Percentiles rank a stretch among this genome's conserved stretches.
Conservation (phyloP, 2,888 invertebrate genomes). For the Buathra laborator region DNA sequence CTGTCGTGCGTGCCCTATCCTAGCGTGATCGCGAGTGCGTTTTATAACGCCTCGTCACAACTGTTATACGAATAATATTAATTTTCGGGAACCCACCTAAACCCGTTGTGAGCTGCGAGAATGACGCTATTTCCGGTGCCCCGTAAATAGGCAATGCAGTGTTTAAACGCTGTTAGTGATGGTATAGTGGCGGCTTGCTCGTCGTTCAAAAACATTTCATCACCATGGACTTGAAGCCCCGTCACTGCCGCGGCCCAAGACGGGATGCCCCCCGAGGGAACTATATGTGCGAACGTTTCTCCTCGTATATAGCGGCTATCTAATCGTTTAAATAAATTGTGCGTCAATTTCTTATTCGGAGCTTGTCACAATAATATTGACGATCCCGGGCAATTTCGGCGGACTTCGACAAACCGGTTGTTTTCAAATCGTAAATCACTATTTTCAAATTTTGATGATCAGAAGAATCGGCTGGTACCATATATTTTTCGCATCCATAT, state of each 20-base stretch:
- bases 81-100: not conserved
- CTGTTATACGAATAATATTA: too few relatives aligned
- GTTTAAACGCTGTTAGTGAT: not conserved
- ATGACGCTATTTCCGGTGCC: constrained; percentile 15
- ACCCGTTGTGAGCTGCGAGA: constrained; percentile 29
- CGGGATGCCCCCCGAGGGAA: constrained; percentile 28
- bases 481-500: not conserved
- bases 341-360: not conserved
- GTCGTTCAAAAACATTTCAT: constrained; percentile 21
- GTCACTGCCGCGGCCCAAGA: not conserved
- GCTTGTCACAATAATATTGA: not conserved
- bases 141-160: constrained; percentile 21
- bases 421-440: constrained; percentile 28
- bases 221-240: constrained; percentile 4
- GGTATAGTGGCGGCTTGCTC: constrained; percentile 11
- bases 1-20: too few relatives aligned
- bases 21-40: too few relatives aligned
- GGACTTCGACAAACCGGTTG: constrained; percentile 18
- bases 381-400: constrained; percentile 13
- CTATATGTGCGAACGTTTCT: constrained; percentile 24
- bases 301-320: constrained; percentile 25
- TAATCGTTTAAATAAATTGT: not conserved
- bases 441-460: constrained; percentile 4
- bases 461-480: not conserved
- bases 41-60: too few relatives aligned